phyloP scores from a whole-genome alignment of 2,113 vertebrate genomes.

The Stercorarius parasiticus region DNA sequence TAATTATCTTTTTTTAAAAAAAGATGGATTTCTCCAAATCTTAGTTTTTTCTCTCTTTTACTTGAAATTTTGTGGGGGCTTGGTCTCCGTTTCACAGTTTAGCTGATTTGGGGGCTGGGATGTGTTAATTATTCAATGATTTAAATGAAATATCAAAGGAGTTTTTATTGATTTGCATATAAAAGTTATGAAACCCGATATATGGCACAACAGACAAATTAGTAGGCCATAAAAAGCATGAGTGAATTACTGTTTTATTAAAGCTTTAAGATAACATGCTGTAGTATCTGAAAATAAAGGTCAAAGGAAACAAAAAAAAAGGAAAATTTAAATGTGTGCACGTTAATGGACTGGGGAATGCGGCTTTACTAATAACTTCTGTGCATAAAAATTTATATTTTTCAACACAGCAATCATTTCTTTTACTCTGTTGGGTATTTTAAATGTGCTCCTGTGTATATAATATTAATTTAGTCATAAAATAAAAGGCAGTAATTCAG shows the following conservation, averaged over 20 bases:
- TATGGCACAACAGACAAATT: constrained; percentile 56
- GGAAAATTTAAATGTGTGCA: constrained; percentile 36
- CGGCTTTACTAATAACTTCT: constrained; percentile 66
- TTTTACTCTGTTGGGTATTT: constrained; percentile 67
- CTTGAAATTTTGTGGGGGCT: not conserved
- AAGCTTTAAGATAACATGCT: constrained; percentile 63
- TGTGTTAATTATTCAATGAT: constrained; percentile 67
- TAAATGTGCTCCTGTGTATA: constrained; percentile 70
- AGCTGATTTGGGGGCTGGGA: not conserved
- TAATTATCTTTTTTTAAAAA: not conserved
- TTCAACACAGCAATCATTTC: constrained; percentile 52
- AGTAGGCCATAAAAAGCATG: constrained; percentile 62
- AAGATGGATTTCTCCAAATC: not conserved
- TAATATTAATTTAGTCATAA: constrained; percentile 71
- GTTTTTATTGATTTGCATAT: constrained; percentile 71
- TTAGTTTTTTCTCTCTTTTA: not conserved
- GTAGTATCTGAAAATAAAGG: constrained; percentile 68
- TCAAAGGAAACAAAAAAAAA: constrained; percentile 59
- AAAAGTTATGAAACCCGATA: constrained; percentile 64
- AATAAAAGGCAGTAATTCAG: constrained; percentile 69
- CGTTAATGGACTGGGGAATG: constrained; percentile 57
- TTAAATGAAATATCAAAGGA: constrained; percentile 66
- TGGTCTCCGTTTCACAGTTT: not conserved
- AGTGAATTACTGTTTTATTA: constrained; percentile 61
- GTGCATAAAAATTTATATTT: constrained; percentile 69